Percentiles rank a stretch among this genome's conserved stretches.
These are phyloP conservation scores for Agelas oroides DNA, from an alignment of 37 sponge, comb jelly and placozoan species.

Conservation along the genomic window DNA sequence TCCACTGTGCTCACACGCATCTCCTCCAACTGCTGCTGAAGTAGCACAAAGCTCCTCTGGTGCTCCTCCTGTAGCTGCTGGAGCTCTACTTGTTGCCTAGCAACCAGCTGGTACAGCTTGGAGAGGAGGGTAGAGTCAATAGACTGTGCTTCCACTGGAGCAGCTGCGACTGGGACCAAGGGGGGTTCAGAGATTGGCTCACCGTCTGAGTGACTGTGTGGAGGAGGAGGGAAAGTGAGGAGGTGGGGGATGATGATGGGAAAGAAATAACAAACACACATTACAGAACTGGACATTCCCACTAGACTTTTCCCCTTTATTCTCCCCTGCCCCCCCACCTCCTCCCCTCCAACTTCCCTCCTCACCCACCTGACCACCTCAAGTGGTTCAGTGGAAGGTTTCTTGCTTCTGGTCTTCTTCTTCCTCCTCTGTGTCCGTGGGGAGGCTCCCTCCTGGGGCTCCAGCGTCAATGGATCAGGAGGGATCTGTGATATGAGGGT, in stretches of 20 bases:
- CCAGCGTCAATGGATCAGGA: too few relatives aligned
- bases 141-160: not conserved
- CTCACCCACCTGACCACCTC: not conserved
- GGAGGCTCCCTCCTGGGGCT: too few relatives aligned
- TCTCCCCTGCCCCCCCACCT: not conserved
- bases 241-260: too few relatives aligned
- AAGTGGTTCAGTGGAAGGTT: too few relatives aligned
- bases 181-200: not conserved
- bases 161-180: not conserved
- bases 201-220: not conserved
- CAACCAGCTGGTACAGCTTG: conserved; percentile 35
- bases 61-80: conserved; percentile 38
- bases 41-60: not conserved
- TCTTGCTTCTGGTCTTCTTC: too few relatives aligned
- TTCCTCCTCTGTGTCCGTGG: too few relatives aligned
- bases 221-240: not conserved
- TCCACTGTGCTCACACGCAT: not conserved
- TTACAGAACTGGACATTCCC: too few relatives aligned
- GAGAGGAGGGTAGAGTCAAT: conserved; percentile 4
- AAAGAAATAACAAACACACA: too few relatives aligned
- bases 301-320: not conserved
- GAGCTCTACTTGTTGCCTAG: conserved; percentile 43
- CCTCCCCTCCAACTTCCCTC: not conserved
- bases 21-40: conserved; percentile 6
- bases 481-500: too few relatives aligned